Evolutionary conservation across 2,888 invertebrate species (phyloP), one percentile per base, ranked within the genome.

Genomic region (Eilema sororculum): DNA sequence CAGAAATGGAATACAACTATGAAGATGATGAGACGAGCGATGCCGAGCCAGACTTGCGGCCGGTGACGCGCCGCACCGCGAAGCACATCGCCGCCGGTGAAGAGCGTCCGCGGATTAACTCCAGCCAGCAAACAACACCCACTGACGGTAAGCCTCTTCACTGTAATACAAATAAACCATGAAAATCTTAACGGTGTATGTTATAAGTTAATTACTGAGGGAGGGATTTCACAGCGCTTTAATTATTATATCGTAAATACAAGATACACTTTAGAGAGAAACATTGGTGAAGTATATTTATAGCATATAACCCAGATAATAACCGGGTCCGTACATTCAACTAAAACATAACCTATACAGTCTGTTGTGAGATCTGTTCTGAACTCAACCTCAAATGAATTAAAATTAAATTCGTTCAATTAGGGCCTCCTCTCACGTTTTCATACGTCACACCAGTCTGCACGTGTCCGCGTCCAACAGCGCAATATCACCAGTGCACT

Each of bases 11-110:
- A 69, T 95, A 90, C 84, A 87, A 84, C 58, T 95, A 93, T 73
- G 94, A 94, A 72, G 95, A 94, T 16, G 94, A 94, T 46, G 94
- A 94, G 67, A 78, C 81, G 8, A 93, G 93, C 71, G 94, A 94
- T 56, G 91, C 84, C 3, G 94, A 93, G 66, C 86, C 90, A 0
- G 94, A 92, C 72, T 75, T 93, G 61, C 88, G 96, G 87, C 90
- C 93, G 75, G 84, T 96, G 84, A 84, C 86, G 78, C 94, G 96
- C 77, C 86, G 96, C 71, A 94, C 94, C 0, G 96, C 96, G 74
- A 96, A 96, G 82, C 96, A 96, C 87, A 96, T 96, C 73, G 96
- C 96, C 3, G 96, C 96, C 22, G 96, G 96, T 0, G 96, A 96
- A 84, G 96, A 96, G 84, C 89, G 96, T 24, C 96, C 96, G 4